These are phyloP conservation scores for Zaprionus camerounensis DNA, from an alignment of 1,140 invertebrate species.

Conservation along the genomic window DNA sequence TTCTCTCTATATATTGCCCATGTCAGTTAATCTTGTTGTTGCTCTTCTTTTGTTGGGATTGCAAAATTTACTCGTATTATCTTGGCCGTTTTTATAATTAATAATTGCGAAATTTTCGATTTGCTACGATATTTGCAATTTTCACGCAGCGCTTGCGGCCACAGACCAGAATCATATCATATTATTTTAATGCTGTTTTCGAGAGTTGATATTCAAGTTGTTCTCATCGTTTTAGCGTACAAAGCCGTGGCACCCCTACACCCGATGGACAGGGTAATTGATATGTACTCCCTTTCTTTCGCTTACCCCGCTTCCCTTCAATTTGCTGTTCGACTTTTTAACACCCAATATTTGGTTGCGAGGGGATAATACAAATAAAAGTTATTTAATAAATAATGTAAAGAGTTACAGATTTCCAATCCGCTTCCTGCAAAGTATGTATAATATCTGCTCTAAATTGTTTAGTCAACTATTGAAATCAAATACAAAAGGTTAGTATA, in stretches of 20 bases:
- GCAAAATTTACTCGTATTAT: conserved; percentile 40
- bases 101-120: conserved; percentile 64
- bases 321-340: background rate
- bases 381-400: no score
- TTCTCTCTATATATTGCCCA: background rate
- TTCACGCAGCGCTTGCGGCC: conserved; percentile 52
- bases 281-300: background rate
- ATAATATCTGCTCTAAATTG: no score
- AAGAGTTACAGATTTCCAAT: no score
- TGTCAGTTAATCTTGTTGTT: background rate
- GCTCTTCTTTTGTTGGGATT: background rate
- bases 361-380: no score
- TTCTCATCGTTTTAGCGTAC: background rate
- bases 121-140: conserved; percentile 69
- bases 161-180: conserved; percentile 5
- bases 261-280: background rate
- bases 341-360: no score
- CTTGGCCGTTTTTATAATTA: conserved; percentile 69
- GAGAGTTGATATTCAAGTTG: background rate
- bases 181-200: conserved; percentile 6
- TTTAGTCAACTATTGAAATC: no score
- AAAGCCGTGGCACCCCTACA: background rate
- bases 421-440: no score
- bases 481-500: no score
- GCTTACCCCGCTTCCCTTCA: background rate